Evolutionary conservation across 2,113 vertebrate species (phyloP), one percentile per base, ranked within the genome.

Genomic region (Eptatretus burgeri): DNA sequence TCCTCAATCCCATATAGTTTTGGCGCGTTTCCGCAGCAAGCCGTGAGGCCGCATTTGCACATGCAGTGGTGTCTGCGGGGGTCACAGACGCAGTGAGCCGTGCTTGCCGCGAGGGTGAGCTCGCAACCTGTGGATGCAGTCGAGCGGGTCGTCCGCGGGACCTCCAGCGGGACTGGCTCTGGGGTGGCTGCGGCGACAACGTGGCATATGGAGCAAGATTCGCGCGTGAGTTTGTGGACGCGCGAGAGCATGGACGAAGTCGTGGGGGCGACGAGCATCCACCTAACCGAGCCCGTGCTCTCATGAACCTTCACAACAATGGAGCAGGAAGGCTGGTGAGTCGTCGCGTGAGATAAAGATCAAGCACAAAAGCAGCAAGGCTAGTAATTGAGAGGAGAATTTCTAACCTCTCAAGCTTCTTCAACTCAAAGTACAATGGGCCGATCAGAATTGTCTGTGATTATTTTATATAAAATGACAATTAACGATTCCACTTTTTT

Each of bases 281-380:
- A 41, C 27, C 27, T 41, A 2, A 41, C 27, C 53, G 16, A 12
- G 16, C 16, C 12, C 53, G 53, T n/a, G 53, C 53, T 10, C 53
- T 60, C 53, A 60, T 60, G 53, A 60, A 60, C 53, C 53, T 60
- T n/a, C 53, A 60, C 53, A 60, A 60, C 53, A 60, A 60, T 1
- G 53, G 19, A 11, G 53, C 53, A 19, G 53, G 53, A 1, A n/a
- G 53, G 16, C 53, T n/a, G 53, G 53, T 60, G 19, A 60, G 53
- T 17, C 16, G 53, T 56, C 5, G 53, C 7, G 7, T 41, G 27
- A 41, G 27, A 41, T 41, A 41, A 41, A 41, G 27, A 41, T 41
- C 27, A 41, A 41, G 27, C 27, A 41, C 27, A 41, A 41, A 41
- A 41, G 27, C 27, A 41, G 7, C 27, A 41, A 41, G 27, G 3